These are phyloP conservation scores for Dryocosmus kuriphilus DNA, from an alignment of 2,888 invertebrate species.

Conservation along the genomic window DNA sequence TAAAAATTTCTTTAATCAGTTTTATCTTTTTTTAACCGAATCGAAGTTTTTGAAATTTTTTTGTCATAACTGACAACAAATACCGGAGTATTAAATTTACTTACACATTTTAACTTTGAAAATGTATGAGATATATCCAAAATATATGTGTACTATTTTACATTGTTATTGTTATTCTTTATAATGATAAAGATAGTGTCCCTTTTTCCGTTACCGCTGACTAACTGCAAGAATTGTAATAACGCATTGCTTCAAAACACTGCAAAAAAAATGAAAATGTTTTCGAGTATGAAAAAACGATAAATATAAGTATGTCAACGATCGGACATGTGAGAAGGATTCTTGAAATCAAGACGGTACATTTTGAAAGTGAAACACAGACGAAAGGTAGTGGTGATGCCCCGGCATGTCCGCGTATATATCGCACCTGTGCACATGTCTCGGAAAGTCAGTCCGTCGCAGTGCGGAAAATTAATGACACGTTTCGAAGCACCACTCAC, in stretches of 20 bases:
- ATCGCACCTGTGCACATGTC: slow-evolving; percentile 38
- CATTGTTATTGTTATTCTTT: too few species aligned
- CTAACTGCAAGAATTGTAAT: too few species aligned
- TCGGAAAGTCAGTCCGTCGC: slow-evolving; percentile 48
- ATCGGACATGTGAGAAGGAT: background rate
- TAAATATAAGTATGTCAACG: slow-evolving; percentile 1
- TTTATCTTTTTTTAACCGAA: too few species aligned
- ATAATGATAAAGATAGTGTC: too few species aligned
- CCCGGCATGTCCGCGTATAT: slow-evolving; percentile 45
- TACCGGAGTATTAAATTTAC: too few species aligned
- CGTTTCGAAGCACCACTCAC: slow-evolving; percentile 44
- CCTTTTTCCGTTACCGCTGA: too few species aligned
- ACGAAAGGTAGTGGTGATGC: slow-evolving; percentile 38
- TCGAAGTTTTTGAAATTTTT: too few species aligned
- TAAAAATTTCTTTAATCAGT: too few species aligned
- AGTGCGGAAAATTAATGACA: slow-evolving; percentile 55
- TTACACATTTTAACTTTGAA: too few species aligned
- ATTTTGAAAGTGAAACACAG: slow-evolving; percentile 57
- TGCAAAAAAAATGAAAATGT: background rate
- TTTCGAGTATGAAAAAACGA: background rate
- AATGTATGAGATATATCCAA: too few species aligned
- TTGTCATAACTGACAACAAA: too few species aligned
- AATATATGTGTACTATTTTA: too few species aligned
- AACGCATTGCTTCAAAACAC: background rate
- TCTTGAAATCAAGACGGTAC: slow-evolving; percentile 45